phyloP scores from a whole-genome alignment of 2,113 vertebrate species.

The Kobus ellipsiprymnus region DNA sequence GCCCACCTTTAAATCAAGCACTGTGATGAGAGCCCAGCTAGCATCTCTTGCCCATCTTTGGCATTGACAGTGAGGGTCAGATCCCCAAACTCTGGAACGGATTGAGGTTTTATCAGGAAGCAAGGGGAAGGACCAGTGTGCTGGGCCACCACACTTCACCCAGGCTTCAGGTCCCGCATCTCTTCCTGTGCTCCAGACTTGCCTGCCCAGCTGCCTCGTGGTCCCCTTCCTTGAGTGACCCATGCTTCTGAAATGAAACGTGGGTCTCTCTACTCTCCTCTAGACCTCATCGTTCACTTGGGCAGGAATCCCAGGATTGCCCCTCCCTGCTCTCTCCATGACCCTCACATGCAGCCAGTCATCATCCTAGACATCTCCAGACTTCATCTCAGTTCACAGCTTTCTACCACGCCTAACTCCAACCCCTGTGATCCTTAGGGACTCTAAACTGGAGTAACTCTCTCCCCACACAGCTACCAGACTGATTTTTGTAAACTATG shows the following conservation, averaged over 20 bases:
- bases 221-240: background rate
- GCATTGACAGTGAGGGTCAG: background rate
- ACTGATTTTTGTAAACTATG: background rate
- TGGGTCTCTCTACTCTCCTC: background rate
- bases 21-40: background rate
- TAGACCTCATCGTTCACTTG: background rate
- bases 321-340: background rate
- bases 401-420: rapidly evolving
- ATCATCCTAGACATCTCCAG: background rate
- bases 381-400: background rate
- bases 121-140: background rate
- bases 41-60: background rate
- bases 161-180: background rate
- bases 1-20: background rate
- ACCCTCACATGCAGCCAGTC: too few relatives aligned
- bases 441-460: background rate
- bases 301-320: background rate
- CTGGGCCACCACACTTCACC: too few relatives aligned
- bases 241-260: background rate
- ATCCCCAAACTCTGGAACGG: background rate
- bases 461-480: background rate
- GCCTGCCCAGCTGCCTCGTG: background rate
- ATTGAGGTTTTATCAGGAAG: background rate
- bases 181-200: background rate
- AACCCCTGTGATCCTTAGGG: background rate